Evolutionary conservation across 2,888 invertebrate genomes (phyloP).

Genomic region (Amphipoea lucens): DNA sequence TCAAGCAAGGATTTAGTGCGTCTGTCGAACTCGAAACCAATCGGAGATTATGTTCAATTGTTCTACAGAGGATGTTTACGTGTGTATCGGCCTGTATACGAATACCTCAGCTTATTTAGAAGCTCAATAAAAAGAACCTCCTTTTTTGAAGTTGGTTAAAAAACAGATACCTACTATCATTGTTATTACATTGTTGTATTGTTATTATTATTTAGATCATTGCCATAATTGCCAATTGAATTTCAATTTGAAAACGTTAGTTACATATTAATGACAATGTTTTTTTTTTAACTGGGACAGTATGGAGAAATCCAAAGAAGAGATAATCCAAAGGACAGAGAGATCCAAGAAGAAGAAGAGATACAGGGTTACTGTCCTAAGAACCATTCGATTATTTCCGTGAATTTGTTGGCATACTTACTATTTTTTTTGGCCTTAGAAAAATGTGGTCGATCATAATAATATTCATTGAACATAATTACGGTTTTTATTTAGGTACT

Average conservation of each 20-base stretch:
- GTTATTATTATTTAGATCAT: neutral
- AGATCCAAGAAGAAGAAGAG: no score
- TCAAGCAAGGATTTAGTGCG: conserved; percentile 11
- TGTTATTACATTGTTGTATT: neutral
- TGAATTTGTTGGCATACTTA: no score
- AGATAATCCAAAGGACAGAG: no score
- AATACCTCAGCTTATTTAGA: neutral
- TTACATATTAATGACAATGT: neutral
- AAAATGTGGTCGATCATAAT: no score
- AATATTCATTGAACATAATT: no score
- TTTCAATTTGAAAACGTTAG: neutral
- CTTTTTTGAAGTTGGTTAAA: neutral
- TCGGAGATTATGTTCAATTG: conserved; percentile 41
- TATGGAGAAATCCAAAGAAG: no score
- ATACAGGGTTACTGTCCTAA: no score
- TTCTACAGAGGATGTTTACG: conserved; percentile 24
- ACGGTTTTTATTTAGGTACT: no score
- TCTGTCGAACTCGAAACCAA: conserved; percentile 27
- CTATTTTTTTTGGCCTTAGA: no score
- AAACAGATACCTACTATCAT: neutral
- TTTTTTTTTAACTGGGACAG: neutral
- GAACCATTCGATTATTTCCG: no score
- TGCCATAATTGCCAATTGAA: neutral
- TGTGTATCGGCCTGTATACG: neutral
- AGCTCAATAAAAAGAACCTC: neutral